Base-by-base conservation (phyloP, 2,888 invertebrate species). In the Calameuta idolon region DNA sequence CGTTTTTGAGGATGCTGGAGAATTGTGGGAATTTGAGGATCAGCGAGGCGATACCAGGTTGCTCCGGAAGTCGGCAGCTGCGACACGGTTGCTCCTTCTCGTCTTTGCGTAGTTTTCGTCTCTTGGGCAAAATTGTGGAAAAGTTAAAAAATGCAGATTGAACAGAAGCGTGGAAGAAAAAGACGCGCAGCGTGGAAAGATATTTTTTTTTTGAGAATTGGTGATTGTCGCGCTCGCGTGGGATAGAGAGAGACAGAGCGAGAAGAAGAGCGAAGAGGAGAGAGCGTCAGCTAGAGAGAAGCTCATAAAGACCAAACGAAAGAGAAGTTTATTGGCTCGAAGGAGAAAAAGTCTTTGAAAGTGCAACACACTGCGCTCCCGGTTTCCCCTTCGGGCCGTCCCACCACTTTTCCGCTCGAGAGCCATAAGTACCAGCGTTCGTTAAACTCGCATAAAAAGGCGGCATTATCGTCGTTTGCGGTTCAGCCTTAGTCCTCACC, bases 391-490 rank as follows among this genome's bases (percentile, higher is more conserved):
- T 89, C 89, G 88, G 87, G 87, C 84, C 85, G 87, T 87, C 87
- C 85, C 89, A 85, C 89, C 87, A 90, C 89, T 90, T 90, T 90
- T 90, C 89, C 89, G 85, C 88, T 88, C 87, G 84, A 84, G 86
- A 85, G 81, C 86, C 88, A 87, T 87, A 87, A 88, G 87, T 84
- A 86, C 85, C 86, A 84, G 85, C 85, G 87, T 87, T 87, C 89
- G 85, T 88, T 87, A 88, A 55, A 84, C 83, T 85, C 84, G 82
- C 83, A 85, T 84, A 87, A 85, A 86, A 86, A 87, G 83, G 81
- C 81, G 84, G 83, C 85, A 85, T 88, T 87, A 86, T 85, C 86
- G 81, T 82, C 83, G 84, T 83, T 86, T 84, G 79, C 75, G 75
- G 77, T 77, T 69, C 71, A 73, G 76, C 23, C 55, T 55, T 55